Base-by-base conservation (phyloP, 1,140 invertebrate genomes). In the Lineus longissimus region DNA sequence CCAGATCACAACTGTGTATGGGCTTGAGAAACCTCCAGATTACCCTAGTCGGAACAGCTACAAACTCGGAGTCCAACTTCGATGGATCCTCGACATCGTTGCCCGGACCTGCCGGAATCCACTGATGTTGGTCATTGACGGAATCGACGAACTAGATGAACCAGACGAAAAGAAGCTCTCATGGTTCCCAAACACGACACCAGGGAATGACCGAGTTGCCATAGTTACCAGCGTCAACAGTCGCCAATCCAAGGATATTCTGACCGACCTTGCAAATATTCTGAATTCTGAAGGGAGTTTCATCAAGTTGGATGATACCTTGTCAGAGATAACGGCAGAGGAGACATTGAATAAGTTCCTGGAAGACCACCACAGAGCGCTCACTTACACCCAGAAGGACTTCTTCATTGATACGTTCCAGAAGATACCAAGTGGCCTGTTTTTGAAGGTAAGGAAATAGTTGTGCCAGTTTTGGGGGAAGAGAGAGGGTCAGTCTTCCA, bases 151-250 rank as follows among this genome's bases (percentile, higher is more conserved):
- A 33, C 56, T 58, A 17, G 19, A 27, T 23, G 23, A 25, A 15
- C 23, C 56, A 31, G 27, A 31, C 19, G 31, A 33, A 9, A 19
- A 58, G 25, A 19, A 58, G 31, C 17, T 58, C 23, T 36, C 25
- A 15, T 58, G 56, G 56, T 58, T 58, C 13, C 56, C 56, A 31
- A 36, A 31, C 15, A 36, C 31, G 19, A 31, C 31, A 36, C 27
- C 56, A 31, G 31, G 31, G 13, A 30, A 31, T 30, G 27, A 22
- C 15, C 27, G 27, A 17, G 31, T 31, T 19, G 31, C 31, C 27
- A 13, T 31, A 9, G 25, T 33, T 1, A 58, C 31, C n/a, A 19
- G 25, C 2, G 22, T 31, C 4, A 22, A 30, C 11, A 27, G 31
- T 15, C 17, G 17, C 31, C 7, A 27, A 17, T 36, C n/a, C 15